Conservation (phyloP, 2,888 invertebrate genomes). For the Chrysodeixis includens region DNA sequence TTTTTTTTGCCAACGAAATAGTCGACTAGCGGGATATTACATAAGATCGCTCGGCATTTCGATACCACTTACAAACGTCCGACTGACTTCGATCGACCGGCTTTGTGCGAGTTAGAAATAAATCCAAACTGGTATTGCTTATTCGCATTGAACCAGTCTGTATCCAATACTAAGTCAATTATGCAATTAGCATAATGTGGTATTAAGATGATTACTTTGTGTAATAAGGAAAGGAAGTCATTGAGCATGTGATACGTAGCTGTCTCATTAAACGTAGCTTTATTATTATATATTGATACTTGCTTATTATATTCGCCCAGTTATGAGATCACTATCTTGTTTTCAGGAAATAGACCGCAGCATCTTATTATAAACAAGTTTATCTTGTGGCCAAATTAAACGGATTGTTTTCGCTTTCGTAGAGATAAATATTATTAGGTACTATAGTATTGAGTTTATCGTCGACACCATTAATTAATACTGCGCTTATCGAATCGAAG, state of each 20-base stretch:
- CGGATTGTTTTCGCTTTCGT: slow-evolving; percentile 79
- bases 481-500: slow-evolving; percentile 74
- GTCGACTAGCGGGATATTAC: slow-evolving; percentile 74
- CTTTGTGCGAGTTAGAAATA: slow-evolving; percentile 60
- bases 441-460: slow-evolving; percentile 71
- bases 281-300: slow-evolving; percentile 29
- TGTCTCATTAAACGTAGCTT: slow-evolving; percentile 10
- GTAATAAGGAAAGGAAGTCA: slow-evolving; percentile 40
- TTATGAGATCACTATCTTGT: slow-evolving; percentile 47
- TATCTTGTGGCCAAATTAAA: slow-evolving; percentile 66
- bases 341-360: slow-evolving; percentile 67
- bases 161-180: slow-evolving; percentile 47
- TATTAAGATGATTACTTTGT: slow-evolving; percentile 48
- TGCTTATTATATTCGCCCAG: slow-evolving; percentile 31
- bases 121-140: slow-evolving; percentile 60
- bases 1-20: slow-evolving; percentile 69
- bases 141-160: slow-evolving; percentile 46
- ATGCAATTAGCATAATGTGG: slow-evolving; percentile 55
- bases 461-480: slow-evolving; percentile 81
- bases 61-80: slow-evolving; percentile 64
- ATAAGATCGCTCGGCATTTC: slow-evolving; percentile 70
- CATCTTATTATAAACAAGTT: slow-evolving; percentile 71
- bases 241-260: slow-evolving; percentile 30
- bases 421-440: slow-evolving; percentile 69
- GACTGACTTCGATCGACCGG: slow-evolving; percentile 61